These are phyloP conservation scores for Cheilosia pagana DNA, from an alignment of 2,888 invertebrate genomes.

Conservation along the genomic window DNA sequence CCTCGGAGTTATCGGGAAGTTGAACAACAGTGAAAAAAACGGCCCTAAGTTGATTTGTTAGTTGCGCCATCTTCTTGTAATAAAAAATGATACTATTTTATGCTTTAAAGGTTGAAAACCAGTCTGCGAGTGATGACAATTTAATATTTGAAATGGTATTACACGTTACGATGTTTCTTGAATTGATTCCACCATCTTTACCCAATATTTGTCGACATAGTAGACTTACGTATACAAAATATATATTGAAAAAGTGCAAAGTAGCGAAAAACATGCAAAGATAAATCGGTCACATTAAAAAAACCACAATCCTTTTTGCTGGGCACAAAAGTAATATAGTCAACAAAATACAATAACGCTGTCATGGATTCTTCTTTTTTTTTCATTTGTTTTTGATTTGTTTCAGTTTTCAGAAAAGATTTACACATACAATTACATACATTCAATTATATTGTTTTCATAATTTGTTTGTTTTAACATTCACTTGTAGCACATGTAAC, in stretches of 20 bases:
- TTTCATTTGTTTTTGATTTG: neutral
- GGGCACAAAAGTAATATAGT: neutral
- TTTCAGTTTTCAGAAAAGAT: slow-evolving; percentile 8
- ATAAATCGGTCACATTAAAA: slow-evolving; percentile 9
- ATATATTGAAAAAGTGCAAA: neutral
- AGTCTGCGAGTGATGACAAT: too few species aligned
- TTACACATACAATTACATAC: slow-evolving; percentile 1
- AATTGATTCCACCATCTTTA: too few species aligned
- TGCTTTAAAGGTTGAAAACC: too few species aligned
- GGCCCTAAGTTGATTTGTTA: too few species aligned
- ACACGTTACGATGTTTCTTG: too few species aligned
- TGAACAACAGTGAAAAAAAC: too few species aligned
- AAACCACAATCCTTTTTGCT: slow-evolving; percentile 71
- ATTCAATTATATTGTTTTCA: slow-evolving; percentile 16
- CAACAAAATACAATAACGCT: slow-evolving; percentile 50
- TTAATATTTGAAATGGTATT: too few species aligned
- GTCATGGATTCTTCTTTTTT: slow-evolving; percentile 24
- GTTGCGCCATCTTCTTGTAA: too few species aligned
- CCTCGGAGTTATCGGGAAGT: too few species aligned
- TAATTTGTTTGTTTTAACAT: slow-evolving; percentile 14
- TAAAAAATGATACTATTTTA: too few species aligned
- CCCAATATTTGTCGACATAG: slow-evolving; percentile 21
- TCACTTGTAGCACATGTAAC: slow-evolving; percentile 67
- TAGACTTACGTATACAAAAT: neutral
- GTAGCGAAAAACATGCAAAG: slow-evolving; percentile 2